phyloP scores from a whole-genome alignment of 2,888 invertebrate species.

The Elgonia sp. region DNA sequence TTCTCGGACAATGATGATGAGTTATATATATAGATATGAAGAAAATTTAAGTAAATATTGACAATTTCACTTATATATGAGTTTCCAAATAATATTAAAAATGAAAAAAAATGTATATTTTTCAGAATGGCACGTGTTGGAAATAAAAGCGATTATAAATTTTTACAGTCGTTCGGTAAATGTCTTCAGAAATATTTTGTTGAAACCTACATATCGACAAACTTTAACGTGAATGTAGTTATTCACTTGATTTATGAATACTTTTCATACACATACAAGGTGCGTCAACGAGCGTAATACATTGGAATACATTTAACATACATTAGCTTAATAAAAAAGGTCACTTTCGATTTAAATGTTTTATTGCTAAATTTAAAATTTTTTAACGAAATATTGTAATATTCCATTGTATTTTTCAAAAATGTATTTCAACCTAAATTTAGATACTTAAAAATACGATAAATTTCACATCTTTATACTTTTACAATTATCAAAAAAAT shows the following conservation, averaged over 20 bases:
- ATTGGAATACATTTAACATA: constrained; percentile 59
- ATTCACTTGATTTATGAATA: constrained; percentile 66
- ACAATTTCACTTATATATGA: neutral
- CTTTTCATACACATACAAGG: constrained; percentile 49
- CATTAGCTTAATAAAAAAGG: constrained; percentile 63
- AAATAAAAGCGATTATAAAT: constrained; percentile 19
- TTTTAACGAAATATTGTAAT: constrained; percentile 10
- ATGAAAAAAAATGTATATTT: neutral
- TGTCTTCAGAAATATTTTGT: constrained; percentile 38
- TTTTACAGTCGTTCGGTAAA: constrained; percentile 6
- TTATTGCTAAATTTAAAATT: constrained; percentile 28
- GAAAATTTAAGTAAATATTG: neutral
- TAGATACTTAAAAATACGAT: no score
- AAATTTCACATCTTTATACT: no score
- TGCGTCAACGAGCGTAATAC: constrained; percentile 35
- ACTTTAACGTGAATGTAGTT: constrained; percentile 48
- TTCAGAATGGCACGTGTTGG: neutral
- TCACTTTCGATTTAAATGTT: constrained; percentile 50
- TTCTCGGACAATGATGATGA: neutral
- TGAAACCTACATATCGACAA: constrained; percentile 39
- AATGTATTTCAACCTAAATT: no score
- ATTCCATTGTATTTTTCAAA: neutral
- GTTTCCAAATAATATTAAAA: neutral
- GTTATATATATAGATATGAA: neutral
- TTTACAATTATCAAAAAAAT: no score